Evolutionary conservation across 2,888 invertebrate genomes (phyloP).

Genomic region (Drosophila yooni): DNA sequence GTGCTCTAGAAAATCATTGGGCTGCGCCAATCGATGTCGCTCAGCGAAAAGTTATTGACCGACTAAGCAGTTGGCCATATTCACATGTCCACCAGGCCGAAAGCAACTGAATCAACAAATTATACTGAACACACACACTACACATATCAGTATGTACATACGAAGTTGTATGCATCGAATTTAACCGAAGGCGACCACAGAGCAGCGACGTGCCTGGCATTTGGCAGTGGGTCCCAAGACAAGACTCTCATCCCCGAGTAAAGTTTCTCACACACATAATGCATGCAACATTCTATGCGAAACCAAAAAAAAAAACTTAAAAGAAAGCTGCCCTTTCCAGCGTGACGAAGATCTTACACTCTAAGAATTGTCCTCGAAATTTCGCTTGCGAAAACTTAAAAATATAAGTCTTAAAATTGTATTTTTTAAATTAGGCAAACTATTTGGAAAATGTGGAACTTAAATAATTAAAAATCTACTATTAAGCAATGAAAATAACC

Average conservation of each 20-base stretch:
- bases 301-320: slow-evolving; percentile 33
- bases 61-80: slow-evolving; percentile 59
- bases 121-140: slow-evolving; percentile 36
- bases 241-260: slow-evolving; percentile 37
- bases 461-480: background rate
- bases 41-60: slow-evolving; percentile 70
- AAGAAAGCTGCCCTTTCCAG: slow-evolving; percentile 1
- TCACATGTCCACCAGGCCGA: slow-evolving; percentile 19
- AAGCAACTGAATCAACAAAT: slow-evolving; percentile 40
- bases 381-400: background rate
- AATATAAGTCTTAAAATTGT: background rate
- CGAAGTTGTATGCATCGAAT: slow-evolving; percentile 75
- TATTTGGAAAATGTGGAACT: background rate
- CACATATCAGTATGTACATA: background rate
- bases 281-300: slow-evolving; percentile 65
- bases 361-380: slow-evolving; percentile 7
- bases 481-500: background rate
- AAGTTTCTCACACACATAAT: slow-evolving; percentile 57
- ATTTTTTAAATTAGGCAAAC: background rate
- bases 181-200: slow-evolving; percentile 70
- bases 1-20: slow-evolving; percentile 54
- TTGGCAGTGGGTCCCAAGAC: slow-evolving; percentile 59
- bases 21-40: slow-evolving; percentile 46
- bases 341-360: slow-evolving; percentile 20
- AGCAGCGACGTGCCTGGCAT: slow-evolving; percentile 70